Evolutionary conservation across 2,797 vertebrate genomes (phyloP).

Genomic region (Myotis findleyi): DNA sequence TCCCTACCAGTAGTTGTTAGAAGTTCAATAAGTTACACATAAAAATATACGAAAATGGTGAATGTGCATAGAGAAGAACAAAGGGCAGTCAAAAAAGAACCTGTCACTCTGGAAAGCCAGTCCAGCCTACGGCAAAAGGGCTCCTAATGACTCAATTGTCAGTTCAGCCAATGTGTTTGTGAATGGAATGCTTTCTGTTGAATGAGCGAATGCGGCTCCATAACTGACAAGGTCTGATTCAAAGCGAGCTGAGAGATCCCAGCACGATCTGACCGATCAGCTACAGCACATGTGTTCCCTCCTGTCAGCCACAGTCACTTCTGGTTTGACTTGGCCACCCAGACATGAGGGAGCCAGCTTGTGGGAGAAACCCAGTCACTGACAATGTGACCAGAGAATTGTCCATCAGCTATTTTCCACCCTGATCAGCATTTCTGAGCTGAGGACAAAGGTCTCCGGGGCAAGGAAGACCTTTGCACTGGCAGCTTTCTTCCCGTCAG

Average conservation of each 20-base stretch:
- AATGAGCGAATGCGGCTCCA: conserved; percentile 60
- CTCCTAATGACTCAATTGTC: conserved; percentile 62
- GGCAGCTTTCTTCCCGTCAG: not conserved
- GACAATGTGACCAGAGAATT: not conserved
- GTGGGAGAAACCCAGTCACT: conserved; percentile 45
- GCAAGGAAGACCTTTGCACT: not conserved
- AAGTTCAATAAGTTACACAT: not conserved
- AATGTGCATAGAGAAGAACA: not conserved
- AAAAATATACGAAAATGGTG: not conserved
- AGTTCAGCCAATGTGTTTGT: conserved; percentile 37
- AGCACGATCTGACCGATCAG: not conserved
- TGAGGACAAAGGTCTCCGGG: not conserved
- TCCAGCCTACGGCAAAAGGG: not conserved
- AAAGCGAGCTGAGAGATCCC: conserved; percentile 23
- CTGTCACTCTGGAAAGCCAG: conserved; percentile 35
- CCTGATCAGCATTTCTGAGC: not conserved
- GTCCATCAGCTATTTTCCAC: conserved; percentile 21
- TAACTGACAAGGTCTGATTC: conserved; percentile 70
- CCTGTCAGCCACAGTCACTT: conserved; percentile 30
- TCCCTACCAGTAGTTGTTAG: not conserved
- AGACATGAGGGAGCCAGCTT: not conserved
- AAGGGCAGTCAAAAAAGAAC: not conserved
- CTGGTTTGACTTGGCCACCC: conserved; percentile 39
- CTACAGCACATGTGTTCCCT: not conserved
- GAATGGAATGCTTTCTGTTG: conserved; percentile 73